Conservation (phyloP, 2,797 vertebrate species). For the Champsocephalus gunnari region DNA sequence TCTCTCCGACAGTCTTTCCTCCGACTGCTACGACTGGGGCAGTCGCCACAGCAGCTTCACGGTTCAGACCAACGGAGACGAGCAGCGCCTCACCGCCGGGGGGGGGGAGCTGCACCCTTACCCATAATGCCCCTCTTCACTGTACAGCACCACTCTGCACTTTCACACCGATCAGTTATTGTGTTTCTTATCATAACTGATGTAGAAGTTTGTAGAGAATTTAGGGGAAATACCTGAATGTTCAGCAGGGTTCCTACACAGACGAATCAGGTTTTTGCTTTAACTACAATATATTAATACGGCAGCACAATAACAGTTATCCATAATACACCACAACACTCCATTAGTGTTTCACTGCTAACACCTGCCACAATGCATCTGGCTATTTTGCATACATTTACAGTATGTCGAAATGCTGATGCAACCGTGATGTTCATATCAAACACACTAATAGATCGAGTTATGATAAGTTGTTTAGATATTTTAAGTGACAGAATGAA, state of each 20-base stretch:
- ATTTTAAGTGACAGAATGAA: no score
- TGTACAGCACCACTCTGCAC: conserved; percentile 60
- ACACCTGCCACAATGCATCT: no score
- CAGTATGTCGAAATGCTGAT: no score
- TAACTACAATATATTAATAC: neutral
- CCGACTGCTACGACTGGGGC: conserved; percentile 89
- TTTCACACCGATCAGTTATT: conserved; percentile 38
- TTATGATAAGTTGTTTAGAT: no score
- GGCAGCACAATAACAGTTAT: neutral
- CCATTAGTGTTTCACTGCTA: no score
- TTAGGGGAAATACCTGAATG: neutral
- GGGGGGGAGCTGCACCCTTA: conserved; percentile 83
- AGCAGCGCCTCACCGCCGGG: conserved; percentile 79
- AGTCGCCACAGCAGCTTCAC: conserved; percentile 89
- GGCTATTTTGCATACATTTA: no score
- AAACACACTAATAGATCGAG: no score
- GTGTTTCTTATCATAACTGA: conserved; percentile 27
- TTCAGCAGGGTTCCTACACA: conserved; percentile 12
- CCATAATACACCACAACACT: neutral
- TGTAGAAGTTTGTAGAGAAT: conserved; percentile 7
- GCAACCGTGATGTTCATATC: no score
- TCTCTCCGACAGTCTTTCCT: conserved; percentile 80
- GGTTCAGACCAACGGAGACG: conserved; percentile 83
- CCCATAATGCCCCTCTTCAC: conserved; percentile 52
- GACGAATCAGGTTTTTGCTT: no score